A percentile compares a stretch with the other conserved stretches of the same genome.
These are phyloP conservation scores for Hapalemur alaotrensis DNA, from an alignment of 2,797 vertebrate genomes.

Conservation along the genomic window DNA sequence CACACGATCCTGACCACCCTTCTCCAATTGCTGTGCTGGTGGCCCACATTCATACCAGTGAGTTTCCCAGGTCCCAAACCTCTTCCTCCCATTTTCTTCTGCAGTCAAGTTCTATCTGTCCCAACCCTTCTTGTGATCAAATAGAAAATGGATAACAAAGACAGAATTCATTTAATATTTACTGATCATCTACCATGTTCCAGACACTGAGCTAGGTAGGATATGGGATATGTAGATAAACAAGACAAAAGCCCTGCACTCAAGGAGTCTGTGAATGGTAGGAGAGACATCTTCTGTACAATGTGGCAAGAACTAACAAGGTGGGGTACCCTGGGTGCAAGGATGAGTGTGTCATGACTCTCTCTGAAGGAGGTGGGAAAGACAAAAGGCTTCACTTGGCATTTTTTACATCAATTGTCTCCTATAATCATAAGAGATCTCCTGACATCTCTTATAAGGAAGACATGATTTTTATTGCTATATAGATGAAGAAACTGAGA, in stretches of 20 bases:
- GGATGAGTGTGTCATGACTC: neutral
- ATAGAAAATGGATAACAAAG: neutral
- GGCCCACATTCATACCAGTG: neutral
- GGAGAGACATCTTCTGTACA: neutral
- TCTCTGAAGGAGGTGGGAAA: neutral
- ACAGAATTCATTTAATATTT: neutral
- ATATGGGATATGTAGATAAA: neutral
- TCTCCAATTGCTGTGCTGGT: neutral
- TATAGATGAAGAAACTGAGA: neutral
- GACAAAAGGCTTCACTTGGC: neutral
- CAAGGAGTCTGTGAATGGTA: neutral
- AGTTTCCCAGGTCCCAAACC: neutral
- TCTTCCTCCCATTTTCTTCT: neutral
- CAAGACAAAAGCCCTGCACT: neutral
- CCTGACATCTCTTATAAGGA: neutral
- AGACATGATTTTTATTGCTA: neutral
- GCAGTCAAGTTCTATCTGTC: neutral
- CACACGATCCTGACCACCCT: neutral
- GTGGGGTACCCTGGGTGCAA: neutral
- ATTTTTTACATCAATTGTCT: neutral
- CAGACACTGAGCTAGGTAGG: neutral
- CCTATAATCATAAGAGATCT: neutral
- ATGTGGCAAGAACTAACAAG: rapidly evolving
- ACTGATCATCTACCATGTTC: neutral
- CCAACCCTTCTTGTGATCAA: neutral